phyloP scores from a whole-genome alignment of 2,888 invertebrate species.

The Candidula unifasciata region DNA sequence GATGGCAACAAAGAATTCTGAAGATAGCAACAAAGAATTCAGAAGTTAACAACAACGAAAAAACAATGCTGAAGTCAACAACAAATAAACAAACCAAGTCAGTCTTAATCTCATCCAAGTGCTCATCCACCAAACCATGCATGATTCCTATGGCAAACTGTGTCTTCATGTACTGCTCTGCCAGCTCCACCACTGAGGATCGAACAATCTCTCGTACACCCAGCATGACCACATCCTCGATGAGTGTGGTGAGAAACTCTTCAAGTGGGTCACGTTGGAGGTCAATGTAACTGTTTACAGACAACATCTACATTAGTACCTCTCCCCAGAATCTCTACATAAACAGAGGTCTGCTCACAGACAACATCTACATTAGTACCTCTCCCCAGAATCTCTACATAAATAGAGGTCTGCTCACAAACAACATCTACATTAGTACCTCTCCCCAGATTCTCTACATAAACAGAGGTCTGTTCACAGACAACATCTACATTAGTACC shows the following conservation, averaged over 20 bases:
- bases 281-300: constrained; percentile 61
- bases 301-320: neutral
- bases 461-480: neutral
- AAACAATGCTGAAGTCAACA: no score
- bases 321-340: no score
- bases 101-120: constrained; percentile 61
- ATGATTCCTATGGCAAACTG: constrained; percentile 58
- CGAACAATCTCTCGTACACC: constrained; percentile 60
- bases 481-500: neutral
- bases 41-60: neutral
- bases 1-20: no score
- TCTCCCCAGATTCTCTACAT: no score
- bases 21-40: neutral
- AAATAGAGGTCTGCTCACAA: neutral
- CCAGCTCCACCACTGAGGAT: constrained; percentile 63
- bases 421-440: neutral
- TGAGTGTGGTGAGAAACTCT: constrained; percentile 61
- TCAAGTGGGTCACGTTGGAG: constrained; percentile 60
- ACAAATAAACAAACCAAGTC: constrained; percentile 57
- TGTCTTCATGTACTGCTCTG: constrained; percentile 60
- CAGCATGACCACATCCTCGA: constrained; percentile 62
- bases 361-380: neutral
- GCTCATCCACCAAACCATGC: constrained; percentile 60
- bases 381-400: no score
- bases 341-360: neutral